A percentile compares a stretch with the other conserved stretches of the same genome.
phyloP scores from a whole-genome alignment of 2,888 invertebrate genomes.

The Parascotia fuliginaria region DNA sequence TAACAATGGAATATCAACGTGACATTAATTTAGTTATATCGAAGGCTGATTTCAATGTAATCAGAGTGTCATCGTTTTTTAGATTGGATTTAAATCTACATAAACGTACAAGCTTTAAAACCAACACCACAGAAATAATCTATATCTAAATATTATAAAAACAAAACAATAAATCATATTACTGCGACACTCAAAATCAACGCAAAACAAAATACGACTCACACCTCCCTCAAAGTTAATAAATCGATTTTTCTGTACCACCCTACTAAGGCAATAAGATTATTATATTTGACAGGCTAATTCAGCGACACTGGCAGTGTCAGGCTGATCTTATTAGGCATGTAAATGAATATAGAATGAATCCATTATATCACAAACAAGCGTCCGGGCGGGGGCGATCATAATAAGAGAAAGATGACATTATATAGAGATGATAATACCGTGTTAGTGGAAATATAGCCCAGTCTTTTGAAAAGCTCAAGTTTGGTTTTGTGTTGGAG shows the following conservation, averaged over 20 bases:
- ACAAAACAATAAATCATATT: background rate
- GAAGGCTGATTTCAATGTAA: no score
- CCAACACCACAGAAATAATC: background rate
- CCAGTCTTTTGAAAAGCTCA: no score
- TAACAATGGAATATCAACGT: no score
- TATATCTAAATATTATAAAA: background rate
- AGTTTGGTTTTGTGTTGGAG: no score
- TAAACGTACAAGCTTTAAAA: background rate
- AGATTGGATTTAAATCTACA: no score
- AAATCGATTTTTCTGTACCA: conserved; percentile 36
- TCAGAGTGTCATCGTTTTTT: no score
- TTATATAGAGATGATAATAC: conserved; percentile 54
- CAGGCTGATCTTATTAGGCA: conserved; percentile 79
- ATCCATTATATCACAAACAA: conserved; percentile 84
- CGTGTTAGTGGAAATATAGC: background rate
- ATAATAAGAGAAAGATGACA: conserved; percentile 61
- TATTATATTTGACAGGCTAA: conserved; percentile 82
- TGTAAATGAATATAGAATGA: conserved; percentile 85
- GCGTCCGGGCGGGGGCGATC: conserved; percentile 65
- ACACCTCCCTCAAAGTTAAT: conserved; percentile 13
- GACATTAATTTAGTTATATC: no score
- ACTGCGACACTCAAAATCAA: background rate
- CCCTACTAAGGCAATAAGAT: conserved; percentile 55
- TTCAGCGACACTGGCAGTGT: conserved; percentile 70
- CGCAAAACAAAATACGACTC: background rate